Percentiles rank a stretch among this genome's conserved stretches.
Evolutionary conservation across 2,888 invertebrate genomes (phyloP).

Genomic region (Acrobasis suavella): DNA sequence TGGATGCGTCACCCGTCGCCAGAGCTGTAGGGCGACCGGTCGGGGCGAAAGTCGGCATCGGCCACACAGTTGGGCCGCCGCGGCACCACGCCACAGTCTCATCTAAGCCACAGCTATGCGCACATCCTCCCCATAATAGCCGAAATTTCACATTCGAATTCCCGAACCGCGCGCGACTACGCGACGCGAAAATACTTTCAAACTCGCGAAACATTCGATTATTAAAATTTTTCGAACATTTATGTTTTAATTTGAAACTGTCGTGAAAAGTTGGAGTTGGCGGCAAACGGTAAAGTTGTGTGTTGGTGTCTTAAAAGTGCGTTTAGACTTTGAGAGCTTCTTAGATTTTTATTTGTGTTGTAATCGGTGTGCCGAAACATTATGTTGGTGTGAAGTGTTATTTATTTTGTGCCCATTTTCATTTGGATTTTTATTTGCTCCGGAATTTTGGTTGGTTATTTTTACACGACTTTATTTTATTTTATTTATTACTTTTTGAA

Average conservation of each 20-base stretch:
- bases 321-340: slow-evolving; percentile 68
- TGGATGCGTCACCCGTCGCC: slow-evolving; percentile 75
- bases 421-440: slow-evolving; percentile 77
- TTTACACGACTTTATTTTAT: slow-evolving; percentile 51
- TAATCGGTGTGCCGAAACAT: slow-evolving; percentile 69
- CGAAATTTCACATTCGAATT: slow-evolving; percentile 66
- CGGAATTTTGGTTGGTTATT: slow-evolving; percentile 77
- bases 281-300: slow-evolving; percentile 78
- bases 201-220: slow-evolving; percentile 51
- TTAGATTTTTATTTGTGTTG: slow-evolving; percentile 61
- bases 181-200: slow-evolving; percentile 65
- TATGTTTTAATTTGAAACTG: slow-evolving; percentile 42
- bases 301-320: slow-evolving; percentile 70
- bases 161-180: slow-evolving; percentile 62
- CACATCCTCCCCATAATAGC: slow-evolving; percentile 79
- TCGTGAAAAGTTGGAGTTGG: slow-evolving; percentile 64
- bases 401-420: slow-evolving; percentile 76
- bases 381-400: slow-evolving; percentile 74
- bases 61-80: slow-evolving; percentile 71
- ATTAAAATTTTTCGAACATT: slow-evolving; percentile 37
- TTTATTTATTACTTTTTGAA: slow-evolving; percentile 31
- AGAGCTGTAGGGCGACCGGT: slow-evolving; percentile 79
- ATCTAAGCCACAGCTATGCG: slow-evolving; percentile 81
- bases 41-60: slow-evolving; percentile 79
- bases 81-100: slow-evolving; percentile 78